Evolutionary conservation across 2,888 invertebrate species (phyloP), one percentile per base, ranked within the genome.

Genomic region (Agriopis aurantiaria): DNA sequence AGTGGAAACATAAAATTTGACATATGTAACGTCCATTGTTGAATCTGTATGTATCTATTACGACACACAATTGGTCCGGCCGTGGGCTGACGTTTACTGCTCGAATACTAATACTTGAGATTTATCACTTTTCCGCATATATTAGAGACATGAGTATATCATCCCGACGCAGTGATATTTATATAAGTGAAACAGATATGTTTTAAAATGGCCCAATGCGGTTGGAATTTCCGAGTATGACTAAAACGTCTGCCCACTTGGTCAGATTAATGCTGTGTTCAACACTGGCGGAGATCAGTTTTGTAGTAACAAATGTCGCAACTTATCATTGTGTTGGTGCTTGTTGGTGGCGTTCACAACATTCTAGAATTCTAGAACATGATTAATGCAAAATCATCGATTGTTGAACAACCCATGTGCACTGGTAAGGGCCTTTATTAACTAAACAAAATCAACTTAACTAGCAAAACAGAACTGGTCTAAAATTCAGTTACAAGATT

Each of bases 71-170:
- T 81, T 82, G 84, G 85, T 80, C 74, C 79, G 78, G 7, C 73
- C 78, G 87, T 86, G 84, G 86, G 87, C 66, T 63, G 85, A 65
- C 73, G 71, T 80, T 82, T 84, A 82, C 80, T 74, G 80, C 77
- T 73, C 68, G 82, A 81, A 85, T 84, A 80, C 82, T 80, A 84
- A 85, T 83, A 74, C 65, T 59, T 68, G 52, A 73, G 77, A 77
- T 72, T 72, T 73, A 76, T 75, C 67, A 69, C 73, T 71, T 71
- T 71, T 72, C 72, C 69, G 76, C 70, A 68, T 77, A 72, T 72
- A 76, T 78, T 70, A 75, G 23, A n/a, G 40, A 49, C 40, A 3
- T 43, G 52, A 57, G 63, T 68, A 68, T 73, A 68, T 74, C 72
- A 70, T 75, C 69, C 71, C 17, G 33, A 52, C 61, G 52, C 43